phyloP scores from a whole-genome alignment of 2,797 vertebrate genomes.

The Acanthornis magna region DNA sequence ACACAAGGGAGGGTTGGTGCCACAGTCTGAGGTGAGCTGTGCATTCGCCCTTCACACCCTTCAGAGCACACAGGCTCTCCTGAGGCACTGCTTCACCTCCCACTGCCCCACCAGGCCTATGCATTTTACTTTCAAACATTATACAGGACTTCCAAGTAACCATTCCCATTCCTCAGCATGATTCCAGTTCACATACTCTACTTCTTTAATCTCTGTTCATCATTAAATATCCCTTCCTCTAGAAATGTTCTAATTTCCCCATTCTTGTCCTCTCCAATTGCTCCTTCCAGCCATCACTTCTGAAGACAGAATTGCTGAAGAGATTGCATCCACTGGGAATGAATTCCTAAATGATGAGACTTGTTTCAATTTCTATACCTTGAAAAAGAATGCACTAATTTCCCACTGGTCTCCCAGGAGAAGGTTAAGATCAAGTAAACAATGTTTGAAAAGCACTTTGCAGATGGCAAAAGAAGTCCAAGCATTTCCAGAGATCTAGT shows the following conservation, averaged over 20 bases:
- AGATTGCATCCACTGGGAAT: neutral
- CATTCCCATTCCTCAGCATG: neutral
- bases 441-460: conserved; percentile 31
- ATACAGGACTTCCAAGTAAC: neutral
- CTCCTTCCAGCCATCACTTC: neutral
- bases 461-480: neutral
- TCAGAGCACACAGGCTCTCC: accelerated
- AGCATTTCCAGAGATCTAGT: neutral
- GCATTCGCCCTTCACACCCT: accelerated
- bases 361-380: conserved; percentile 19
- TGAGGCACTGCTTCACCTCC: neutral
- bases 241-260: neutral
- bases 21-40: neutral
- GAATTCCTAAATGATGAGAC: neutral
- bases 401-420: neutral
- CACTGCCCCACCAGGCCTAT: neutral
- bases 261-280: neutral
- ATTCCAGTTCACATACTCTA: neutral
- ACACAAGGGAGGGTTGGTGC: neutral
- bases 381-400: neutral
- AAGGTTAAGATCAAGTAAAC: conserved; percentile 14
- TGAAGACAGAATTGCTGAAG: neutral
- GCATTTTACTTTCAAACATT: neutral
- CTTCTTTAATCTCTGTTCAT: neutral
- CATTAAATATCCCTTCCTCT: neutral